These are phyloP conservation scores for Palaemon carinicauda DNA, from an alignment of 1,140 invertebrate species.

Conservation along the genomic window DNA sequence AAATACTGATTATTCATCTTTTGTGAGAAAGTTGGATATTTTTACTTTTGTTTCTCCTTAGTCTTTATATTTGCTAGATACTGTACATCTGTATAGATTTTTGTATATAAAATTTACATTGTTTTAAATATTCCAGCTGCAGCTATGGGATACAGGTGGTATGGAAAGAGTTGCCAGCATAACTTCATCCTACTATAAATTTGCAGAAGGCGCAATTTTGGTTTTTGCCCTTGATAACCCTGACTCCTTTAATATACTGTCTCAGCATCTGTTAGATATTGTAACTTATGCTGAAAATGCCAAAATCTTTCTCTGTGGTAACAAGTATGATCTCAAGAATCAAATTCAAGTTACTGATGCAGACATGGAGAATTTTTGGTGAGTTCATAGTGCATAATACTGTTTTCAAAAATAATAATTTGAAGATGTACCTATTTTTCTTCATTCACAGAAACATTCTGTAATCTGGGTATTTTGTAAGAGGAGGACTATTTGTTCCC, in stretches of 20 bases:
- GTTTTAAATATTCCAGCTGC: constrained; percentile 72
- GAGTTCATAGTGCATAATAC: constrained; percentile 59
- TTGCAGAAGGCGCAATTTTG: constrained; percentile 88
- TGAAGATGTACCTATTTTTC: not conserved
- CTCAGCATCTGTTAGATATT: constrained; percentile 89
- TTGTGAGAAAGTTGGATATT: too few relatives aligned
- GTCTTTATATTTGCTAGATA: too few relatives aligned
- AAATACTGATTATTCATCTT: too few relatives aligned
- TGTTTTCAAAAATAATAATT: not conserved
- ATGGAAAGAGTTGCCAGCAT: constrained; percentile 94
- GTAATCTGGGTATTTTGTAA: too few relatives aligned
- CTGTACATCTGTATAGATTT: too few relatives aligned
- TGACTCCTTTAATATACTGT: constrained; percentile 88
- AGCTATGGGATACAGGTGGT: constrained; percentile 92
- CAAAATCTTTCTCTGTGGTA: constrained; percentile 91
- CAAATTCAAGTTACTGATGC: constrained; percentile 79
- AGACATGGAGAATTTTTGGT: constrained; percentile 92
- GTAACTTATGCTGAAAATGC: constrained; percentile 92
- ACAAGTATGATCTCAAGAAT: constrained; percentile 83
- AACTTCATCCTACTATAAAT: constrained; percentile 92
- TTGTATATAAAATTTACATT: not conserved
- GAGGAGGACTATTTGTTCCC: too few relatives aligned
- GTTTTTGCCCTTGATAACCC: constrained; percentile 90
- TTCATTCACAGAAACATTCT: not conserved
- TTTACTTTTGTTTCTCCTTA: too few relatives aligned